phyloP scores from a whole-genome alignment of 2,888 invertebrate genomes.

The Latrodectus elegans region DNA sequence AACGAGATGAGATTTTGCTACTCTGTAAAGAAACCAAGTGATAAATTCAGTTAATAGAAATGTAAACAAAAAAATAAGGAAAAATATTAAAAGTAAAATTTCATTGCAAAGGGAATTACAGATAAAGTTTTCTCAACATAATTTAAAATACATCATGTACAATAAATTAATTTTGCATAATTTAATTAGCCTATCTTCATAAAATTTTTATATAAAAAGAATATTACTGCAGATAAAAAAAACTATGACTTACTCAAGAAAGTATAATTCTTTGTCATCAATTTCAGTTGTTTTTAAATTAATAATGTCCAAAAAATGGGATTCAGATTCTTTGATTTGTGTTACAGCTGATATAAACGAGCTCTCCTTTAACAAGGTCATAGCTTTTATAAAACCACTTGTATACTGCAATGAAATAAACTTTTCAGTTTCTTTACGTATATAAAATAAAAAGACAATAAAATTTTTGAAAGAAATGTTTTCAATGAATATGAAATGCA shows the following conservation, averaged over 20 bases:
- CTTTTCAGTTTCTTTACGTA: background rate
- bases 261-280: slow-evolving; percentile 8
- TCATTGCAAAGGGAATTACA: too few species aligned
- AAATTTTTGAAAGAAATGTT: background rate
- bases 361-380: slow-evolving; percentile 26
- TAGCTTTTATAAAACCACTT: slow-evolving; percentile 29
- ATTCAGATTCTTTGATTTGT: background rate
- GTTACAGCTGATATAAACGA: slow-evolving; percentile 45
- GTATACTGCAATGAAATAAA: slow-evolving; percentile 28
- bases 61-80: background rate
- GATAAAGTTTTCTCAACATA: too few species aligned
- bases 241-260: slow-evolving; percentile 7
- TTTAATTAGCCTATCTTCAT: too few species aligned
- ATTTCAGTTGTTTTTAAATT: background rate
- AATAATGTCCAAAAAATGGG: slow-evolving; percentile 28
- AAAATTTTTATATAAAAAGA: too few species aligned
- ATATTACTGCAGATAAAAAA: too few species aligned
- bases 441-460: background rate
- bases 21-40: background rate
- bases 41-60: background rate
- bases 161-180: too few species aligned
- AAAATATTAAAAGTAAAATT: too few species aligned
- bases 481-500: background rate
- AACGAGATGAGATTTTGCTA: slow-evolving; percentile 23
- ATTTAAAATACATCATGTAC: too few species aligned